Percentiles rank a stretch among this genome's conserved stretches.
phyloP scores from a whole-genome alignment of 2,797 vertebrate species.

The Cephalopachus bancanus region DNA sequence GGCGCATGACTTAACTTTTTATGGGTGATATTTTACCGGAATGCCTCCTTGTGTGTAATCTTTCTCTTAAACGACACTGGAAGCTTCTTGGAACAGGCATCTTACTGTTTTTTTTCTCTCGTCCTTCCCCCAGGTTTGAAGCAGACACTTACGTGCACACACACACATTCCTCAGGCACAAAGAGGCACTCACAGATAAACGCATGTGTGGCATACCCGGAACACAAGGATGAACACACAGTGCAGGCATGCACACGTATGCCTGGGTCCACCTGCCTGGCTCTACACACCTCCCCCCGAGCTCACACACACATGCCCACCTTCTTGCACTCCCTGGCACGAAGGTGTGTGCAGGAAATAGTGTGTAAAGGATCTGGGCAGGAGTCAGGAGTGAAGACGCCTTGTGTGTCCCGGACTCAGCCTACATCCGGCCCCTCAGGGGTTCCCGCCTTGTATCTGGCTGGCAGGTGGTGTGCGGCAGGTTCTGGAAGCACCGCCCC shows the following conservation, averaged over 20 bases:
- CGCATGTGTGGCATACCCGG: neutral
- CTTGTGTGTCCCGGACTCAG: no score
- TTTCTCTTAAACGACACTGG: neutral
- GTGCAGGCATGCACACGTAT: neutral
- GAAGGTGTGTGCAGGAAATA: neutral
- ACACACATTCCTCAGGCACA: neutral
- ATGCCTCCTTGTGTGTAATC: rapidly evolving
- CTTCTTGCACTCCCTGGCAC: neutral
- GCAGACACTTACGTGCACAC: neutral
- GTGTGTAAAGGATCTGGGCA: neutral
- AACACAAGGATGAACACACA: neutral
- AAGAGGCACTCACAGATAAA: neutral
- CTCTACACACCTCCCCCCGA: neutral
- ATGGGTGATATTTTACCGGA: rapidly evolving
- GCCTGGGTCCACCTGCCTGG: neutral
- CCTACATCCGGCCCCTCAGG: neutral
- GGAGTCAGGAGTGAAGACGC: neutral
- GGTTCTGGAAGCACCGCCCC: neutral
- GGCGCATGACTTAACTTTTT: neutral
- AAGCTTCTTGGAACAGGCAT: neutral
- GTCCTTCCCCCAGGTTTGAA: neutral
- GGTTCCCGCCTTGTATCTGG: neutral
- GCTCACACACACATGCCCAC: neutral
- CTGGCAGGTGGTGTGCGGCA: rapidly evolving
- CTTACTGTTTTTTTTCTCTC: neutral